Percentiles rank a stretch among this genome's conserved stretches.
Conservation (phyloP, 2,113 vertebrate genomes). For the Thinocorus orbignyianus region DNA sequence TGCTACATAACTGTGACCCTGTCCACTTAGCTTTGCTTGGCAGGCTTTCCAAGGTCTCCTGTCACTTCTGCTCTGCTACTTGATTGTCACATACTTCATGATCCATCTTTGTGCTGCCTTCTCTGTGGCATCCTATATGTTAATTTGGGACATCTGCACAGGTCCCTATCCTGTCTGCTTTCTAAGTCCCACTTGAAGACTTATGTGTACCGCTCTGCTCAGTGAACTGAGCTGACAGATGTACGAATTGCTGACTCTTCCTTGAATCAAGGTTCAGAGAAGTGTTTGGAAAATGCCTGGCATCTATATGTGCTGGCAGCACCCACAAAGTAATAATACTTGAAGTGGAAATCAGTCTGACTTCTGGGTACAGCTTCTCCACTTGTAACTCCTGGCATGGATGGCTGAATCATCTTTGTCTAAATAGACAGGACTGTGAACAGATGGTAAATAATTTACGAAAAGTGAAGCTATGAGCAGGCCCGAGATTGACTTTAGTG, state of each 20-base stretch:
- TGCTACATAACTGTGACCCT: background rate
- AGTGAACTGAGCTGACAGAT: background rate
- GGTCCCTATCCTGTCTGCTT: background rate
- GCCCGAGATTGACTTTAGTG: slow-evolving; percentile 42
- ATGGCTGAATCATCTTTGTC: slow-evolving; percentile 44
- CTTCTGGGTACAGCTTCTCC: slow-evolving; percentile 41
- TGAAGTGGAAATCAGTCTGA: slow-evolving; percentile 44
- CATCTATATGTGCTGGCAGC: slow-evolving; percentile 14
- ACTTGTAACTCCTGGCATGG: slow-evolving; percentile 47
- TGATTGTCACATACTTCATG: background rate
- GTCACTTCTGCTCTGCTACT: slow-evolving; percentile 25
- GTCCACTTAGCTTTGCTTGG: background rate
- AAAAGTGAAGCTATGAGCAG: slow-evolving; percentile 45
- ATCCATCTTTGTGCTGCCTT: background rate
- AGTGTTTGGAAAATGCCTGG: slow-evolving; percentile 19
- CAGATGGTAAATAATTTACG: slow-evolving; percentile 63
- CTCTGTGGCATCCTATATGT: background rate
- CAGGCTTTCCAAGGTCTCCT: background rate
- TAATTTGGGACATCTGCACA: background rate
- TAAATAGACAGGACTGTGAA: slow-evolving; percentile 59
- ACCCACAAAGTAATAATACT: slow-evolving; percentile 23
- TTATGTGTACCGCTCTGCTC: background rate
- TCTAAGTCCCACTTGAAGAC: background rate
- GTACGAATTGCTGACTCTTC: slow-evolving; percentile 15
- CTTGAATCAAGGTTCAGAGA: background rate